Conservation (phyloP, 2,888 invertebrate species). For the Sthenelais limicola region DNA sequence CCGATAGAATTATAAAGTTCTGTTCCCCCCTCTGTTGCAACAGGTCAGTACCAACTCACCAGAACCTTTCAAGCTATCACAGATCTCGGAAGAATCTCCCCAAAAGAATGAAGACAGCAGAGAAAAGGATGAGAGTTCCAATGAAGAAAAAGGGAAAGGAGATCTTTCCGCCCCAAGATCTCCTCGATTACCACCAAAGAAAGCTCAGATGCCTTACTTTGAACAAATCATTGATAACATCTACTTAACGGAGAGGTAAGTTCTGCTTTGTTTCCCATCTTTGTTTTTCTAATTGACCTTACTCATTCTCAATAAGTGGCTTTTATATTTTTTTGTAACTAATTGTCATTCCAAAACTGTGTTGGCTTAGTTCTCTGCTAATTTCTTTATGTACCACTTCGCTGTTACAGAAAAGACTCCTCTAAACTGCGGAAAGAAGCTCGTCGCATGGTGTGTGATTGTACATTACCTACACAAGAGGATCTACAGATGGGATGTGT, state of each 20-base stretch:
- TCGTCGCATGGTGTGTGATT: conserved; percentile 95
- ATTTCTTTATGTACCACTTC: not conserved
- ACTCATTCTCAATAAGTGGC: no score
- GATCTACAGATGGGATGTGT: conserved; percentile 87
- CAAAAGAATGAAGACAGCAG: not conserved
- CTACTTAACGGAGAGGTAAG: conserved; percentile 84
- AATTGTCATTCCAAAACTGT: no score
- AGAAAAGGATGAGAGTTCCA: not conserved
- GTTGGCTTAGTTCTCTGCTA: not conserved
- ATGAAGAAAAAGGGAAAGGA: not conserved
- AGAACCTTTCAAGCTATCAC: not conserved
- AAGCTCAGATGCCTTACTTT: conserved; percentile 52
- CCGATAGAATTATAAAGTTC: no score
- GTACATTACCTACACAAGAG: conserved; percentile 89
- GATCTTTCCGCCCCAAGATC: not conserved
- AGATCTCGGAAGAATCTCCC: no score
- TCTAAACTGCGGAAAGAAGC: conserved; percentile 86
- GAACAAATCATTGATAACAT: conserved; percentile 88
- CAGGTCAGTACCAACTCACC: conserved; percentile 26
- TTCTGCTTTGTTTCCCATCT: not conserved
- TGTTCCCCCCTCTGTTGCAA: conserved; percentile 14
- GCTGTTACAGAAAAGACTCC: conserved; percentile 73
- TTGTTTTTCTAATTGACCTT: not conserved
- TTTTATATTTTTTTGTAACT: no score
- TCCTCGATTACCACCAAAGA: not conserved